Evolutionary conservation across 2,797 vertebrate species (phyloP).

Genomic region (Poeciliopsis presidionis): DNA sequence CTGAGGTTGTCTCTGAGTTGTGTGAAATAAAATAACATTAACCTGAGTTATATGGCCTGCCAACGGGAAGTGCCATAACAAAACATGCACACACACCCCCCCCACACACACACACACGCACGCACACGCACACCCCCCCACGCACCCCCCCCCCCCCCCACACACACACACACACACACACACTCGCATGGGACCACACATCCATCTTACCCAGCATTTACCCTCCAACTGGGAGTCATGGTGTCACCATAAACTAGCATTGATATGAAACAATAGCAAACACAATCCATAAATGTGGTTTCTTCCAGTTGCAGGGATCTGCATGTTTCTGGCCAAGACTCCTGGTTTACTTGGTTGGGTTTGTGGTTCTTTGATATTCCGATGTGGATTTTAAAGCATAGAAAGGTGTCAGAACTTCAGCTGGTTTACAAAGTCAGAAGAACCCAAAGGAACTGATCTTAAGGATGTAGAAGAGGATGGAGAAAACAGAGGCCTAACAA

Average conservation of each 20-base stretch:
- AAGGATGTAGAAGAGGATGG: background rate
- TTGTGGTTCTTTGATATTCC: conserved; percentile 19
- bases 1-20: conserved; percentile 59
- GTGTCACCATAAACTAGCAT: conserved; percentile 60
- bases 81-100: background rate
- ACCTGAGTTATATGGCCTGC: conserved; percentile 75
- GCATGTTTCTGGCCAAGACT: background rate
- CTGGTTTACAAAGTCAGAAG: background rate
- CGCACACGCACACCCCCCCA: too few species aligned
- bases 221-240: conserved; percentile 57
- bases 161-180: background rate
- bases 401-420: background rate
- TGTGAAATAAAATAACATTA: conserved; percentile 78
- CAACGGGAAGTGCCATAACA: conserved; percentile 63
- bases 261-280: conserved; percentile 62
- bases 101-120: conserved; percentile 3
- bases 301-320: conserved; percentile 10
- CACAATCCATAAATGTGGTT: conserved; percentile 40
- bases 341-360: background rate
- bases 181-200: conserved; percentile 28
- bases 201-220: conserved; percentile 58
- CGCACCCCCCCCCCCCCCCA: too few species aligned
- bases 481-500: background rate
- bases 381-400: conserved; percentile 1
- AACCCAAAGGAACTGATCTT: background rate